Evolutionary conservation across 2,113 vertebrate genomes (phyloP), one percentile per base, ranked within the genome.

Genomic region (Cacatua alba): DNA sequence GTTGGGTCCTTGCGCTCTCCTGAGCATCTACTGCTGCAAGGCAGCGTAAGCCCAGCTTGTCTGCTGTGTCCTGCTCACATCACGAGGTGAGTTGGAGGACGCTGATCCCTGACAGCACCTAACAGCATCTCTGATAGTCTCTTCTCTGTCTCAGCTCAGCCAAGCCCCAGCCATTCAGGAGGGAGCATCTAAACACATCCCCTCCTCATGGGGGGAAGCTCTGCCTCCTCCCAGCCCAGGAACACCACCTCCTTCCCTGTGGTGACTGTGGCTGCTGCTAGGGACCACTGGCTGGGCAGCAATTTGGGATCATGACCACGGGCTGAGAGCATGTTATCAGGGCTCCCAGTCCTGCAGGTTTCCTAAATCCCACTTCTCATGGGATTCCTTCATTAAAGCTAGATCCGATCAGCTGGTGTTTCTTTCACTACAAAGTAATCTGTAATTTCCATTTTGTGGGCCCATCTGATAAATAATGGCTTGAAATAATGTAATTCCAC

Each of bases 341-440:
- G 60, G 18, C 62, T 88, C 62, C 49, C 62, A 48, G 31, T 39
- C 86, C 53, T 52, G 26, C 55, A 60, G 39, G 31, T 52, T 81
- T 53, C 82, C 85, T 64, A 78, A 92, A 94, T 88, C 51, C 69
- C 59, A 17, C 37, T 88, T 82, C 86, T 96, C 80, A 82, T 85
- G 11, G 2, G 53, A 37, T 80, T 81, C 76, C 67, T 95, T 96
- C 72, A 96, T 97, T 95, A 94, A 84, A 78, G 1, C 5, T 77
- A 52, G 55, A 90, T 97, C 70, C 80, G 79, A 94, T 97, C 94
- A 70, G 65, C 17, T 5, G 60, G 17, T 24, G 35, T 51, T 82
- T 96, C 96, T 97, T 94, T 97, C 96, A 94, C n/a, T 90, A 76
- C 9, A 1, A 55, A 55, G 78, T 95, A 88, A 97, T 97, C 92